A percentile compares a stretch with the other conserved stretches of the same genome.
Evolutionary conservation across 2,888 invertebrate genomes (phyloP).

Genomic region (Synergus gifuensis): DNA sequence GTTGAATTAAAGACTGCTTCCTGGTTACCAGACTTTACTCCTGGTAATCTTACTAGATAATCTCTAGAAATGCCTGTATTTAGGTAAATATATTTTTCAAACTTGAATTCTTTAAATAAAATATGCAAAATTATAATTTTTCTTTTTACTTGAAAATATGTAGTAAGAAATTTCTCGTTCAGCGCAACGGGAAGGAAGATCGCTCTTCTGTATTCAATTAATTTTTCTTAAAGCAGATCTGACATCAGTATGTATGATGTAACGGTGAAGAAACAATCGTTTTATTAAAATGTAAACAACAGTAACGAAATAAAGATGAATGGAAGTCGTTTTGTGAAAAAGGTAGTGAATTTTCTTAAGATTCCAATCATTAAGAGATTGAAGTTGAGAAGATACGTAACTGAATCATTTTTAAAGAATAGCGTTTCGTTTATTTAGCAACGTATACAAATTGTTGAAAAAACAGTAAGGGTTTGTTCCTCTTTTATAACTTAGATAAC

Average conservation of each 20-base stretch:
- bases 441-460: slow-evolving; percentile 19
- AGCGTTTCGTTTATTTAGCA: neutral
- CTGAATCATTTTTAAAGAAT: neutral
- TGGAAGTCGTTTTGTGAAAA: slow-evolving; percentile 66
- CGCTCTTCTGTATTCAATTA: slow-evolving; percentile 3
- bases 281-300: slow-evolving; percentile 69
- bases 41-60: slow-evolving; percentile 20
- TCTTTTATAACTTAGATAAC: slow-evolving; percentile 6
- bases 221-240: slow-evolving; percentile 3
- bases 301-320: slow-evolving; percentile 66
- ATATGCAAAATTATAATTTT: slow-evolving; percentile 24
- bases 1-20: slow-evolving; percentile 4
- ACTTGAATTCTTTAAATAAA: slow-evolving; percentile 34
- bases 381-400: neutral
- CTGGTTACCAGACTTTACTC: neutral
- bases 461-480: slow-evolving; percentile 12
- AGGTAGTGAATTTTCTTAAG: slow-evolving; percentile 45
- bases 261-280: slow-evolving; percentile 51
- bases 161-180: neutral
- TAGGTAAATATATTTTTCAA: slow-evolving; percentile 35
- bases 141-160: neutral
- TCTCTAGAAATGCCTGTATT: slow-evolving; percentile 13
- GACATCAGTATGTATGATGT: slow-evolving; percentile 18
- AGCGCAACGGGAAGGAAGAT: neutral
- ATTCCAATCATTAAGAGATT: neutral